Base-by-base conservation (phyloP, 92 coral and sea anemone species). In the Pocillopora grandis region DNA sequence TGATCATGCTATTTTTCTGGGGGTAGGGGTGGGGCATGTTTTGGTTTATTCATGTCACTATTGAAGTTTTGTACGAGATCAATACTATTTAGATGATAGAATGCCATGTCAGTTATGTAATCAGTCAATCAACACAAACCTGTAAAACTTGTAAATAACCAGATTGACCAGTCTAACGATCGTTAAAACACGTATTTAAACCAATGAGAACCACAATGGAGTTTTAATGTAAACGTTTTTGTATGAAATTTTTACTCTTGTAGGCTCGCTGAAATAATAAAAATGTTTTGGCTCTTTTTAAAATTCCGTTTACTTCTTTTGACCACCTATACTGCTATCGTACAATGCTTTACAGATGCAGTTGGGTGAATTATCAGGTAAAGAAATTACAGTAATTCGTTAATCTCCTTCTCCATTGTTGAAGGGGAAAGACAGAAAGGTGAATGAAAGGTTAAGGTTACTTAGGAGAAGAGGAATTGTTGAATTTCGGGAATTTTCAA, bases 161-260 rank as follows among this genome's bases (percentile, higher is more conserved):
- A 31, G 86, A 72, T 82, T 61, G 86, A 82, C 86, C 12, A 82
- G 78, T 71, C 58, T 56, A 21, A 71, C 76, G 71, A 63, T 61
- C 52, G 52, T 42, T 42, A 42, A 42, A 72, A 72, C 72, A 71
- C 56, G 23, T 82, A 82, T 82, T 82, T 82, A 82, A 82, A 71
- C 71, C 71, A 72, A 73, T 82, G 60, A 80, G 76, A 72, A 82
- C 14, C 62, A 56, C 76, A 57, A 57, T 69, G 76, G 42, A 72
- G 78, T 73, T 82, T 71, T 82, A 72, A 82, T 69, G 62, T 82
- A 49, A 73, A 72, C 86, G 31, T 72, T 82, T 82, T 82, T 82
- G 71, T 82, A 82, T 72, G 86, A 82, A 72, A 82, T 82, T 82
- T 82, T 82, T 82, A 82, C 86, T 82, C 86, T 82, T 72, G 86